phyloP scores from a whole-genome alignment of 2,113 vertebrate genomes.

The Semicossyphus pulcher region DNA sequence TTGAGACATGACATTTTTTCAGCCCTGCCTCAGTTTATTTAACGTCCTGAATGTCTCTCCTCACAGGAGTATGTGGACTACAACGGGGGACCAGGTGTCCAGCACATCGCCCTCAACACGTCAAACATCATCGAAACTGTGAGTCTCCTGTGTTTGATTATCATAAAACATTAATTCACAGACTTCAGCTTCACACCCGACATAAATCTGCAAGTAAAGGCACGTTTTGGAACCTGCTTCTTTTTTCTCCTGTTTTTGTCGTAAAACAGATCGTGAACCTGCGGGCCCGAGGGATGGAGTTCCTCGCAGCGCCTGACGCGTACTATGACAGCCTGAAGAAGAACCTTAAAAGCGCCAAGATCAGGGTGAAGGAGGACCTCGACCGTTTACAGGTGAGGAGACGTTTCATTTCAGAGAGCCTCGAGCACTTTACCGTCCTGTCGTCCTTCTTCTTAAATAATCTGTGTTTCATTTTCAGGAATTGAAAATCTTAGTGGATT shows the following conservation, averaged over 20 bases:
- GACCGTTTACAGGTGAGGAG: conserved; percentile 81
- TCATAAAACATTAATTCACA: neutral
- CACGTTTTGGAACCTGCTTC: neutral
- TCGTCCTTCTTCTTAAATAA: neutral
- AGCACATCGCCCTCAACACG: conserved; percentile 88
- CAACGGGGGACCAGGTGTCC: conserved; percentile 86
- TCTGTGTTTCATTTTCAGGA: conserved; percentile 69
- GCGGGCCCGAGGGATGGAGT: conserved; percentile 84
- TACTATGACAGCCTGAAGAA: conserved; percentile 82
- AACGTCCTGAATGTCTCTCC: neutral
- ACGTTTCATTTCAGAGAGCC: no score
- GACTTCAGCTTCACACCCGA: neutral
- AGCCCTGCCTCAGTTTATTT: neutral
- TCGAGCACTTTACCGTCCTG: neutral
- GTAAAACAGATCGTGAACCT: conserved; percentile 83
- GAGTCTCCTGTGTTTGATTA: conserved; percentile 50
- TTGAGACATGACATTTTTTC: no score
- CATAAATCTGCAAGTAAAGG: conserved; percentile 25
- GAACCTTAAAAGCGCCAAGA: conserved; percentile 85
- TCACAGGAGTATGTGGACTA: conserved; percentile 88
- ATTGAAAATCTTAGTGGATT: conserved; percentile 87
- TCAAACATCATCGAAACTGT: conserved; percentile 86
- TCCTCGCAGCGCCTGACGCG: conserved; percentile 82
- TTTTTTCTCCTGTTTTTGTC: neutral
- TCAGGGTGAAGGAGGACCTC: conserved; percentile 87